These are phyloP conservation scores for Tachyglossus aculeatus DNA, from an alignment of 2,797 vertebrate species.

Conservation along the genomic window DNA sequence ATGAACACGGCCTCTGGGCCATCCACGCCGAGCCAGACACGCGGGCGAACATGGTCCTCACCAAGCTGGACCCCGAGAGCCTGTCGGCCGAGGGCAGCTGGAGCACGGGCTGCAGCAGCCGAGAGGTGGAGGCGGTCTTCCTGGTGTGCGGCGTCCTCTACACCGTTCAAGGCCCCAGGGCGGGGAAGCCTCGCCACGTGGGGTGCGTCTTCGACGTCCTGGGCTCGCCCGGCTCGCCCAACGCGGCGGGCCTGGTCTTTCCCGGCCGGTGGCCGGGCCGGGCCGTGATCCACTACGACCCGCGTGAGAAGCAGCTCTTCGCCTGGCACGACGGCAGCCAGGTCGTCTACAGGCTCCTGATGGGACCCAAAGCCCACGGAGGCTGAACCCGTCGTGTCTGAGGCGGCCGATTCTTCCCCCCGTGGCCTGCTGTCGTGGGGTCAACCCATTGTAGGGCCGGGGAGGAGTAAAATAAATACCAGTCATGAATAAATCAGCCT, in stretches of 20 bases:
- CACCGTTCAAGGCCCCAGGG: slow-evolving; percentile 86
- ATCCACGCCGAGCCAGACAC: slow-evolving; percentile 85
- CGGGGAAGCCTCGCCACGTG: slow-evolving; percentile 84
- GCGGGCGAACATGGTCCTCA: slow-evolving; percentile 84
- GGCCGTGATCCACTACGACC: slow-evolving; percentile 87
- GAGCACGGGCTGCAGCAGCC: slow-evolving; percentile 87
- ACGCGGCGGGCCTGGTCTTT: slow-evolving; percentile 81
- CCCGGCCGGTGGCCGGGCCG: slow-evolving; percentile 87
- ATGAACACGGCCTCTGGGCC: slow-evolving; percentile 94
- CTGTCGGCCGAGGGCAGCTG: slow-evolving; percentile 84
- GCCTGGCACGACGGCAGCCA: slow-evolving; percentile 95
- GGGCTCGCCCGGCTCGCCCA: slow-evolving; percentile 68
- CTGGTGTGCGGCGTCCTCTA: slow-evolving; percentile 90
- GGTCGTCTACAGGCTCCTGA: slow-evolving; percentile 89
- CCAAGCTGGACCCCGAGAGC: slow-evolving; percentile 82
- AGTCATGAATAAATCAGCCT: too few relatives aligned
- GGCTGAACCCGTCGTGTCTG: too few relatives aligned
- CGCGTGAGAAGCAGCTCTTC: slow-evolving; percentile 87
- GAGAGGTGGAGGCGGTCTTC: slow-evolving; percentile 89
- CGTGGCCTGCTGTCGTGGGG: too few relatives aligned
- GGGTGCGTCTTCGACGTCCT: slow-evolving; percentile 88
- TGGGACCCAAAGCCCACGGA: slow-evolving; percentile 62
- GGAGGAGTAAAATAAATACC: too few relatives aligned
- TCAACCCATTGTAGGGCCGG: too few relatives aligned
- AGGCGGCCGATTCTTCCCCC: too few relatives aligned